Evolutionary conservation across 2,113 vertebrate genomes (phyloP), one percentile per base, ranked within the genome.

Genomic region (Ariopsis seemanni): DNA sequence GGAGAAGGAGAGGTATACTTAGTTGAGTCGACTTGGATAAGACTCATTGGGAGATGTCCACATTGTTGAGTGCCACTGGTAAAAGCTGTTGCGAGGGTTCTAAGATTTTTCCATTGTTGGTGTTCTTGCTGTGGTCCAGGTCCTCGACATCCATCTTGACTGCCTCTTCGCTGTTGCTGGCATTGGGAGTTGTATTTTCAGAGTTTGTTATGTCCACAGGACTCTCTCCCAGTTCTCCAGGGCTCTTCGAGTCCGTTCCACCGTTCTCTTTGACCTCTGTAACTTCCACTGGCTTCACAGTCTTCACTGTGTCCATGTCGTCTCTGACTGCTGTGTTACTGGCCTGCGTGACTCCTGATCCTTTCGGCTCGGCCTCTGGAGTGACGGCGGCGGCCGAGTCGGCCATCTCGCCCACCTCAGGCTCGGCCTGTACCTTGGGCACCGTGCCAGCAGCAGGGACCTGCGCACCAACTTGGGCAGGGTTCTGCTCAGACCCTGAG

Each of bases 1-100:
- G 48, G 81, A 85, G 91, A 94, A 94, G 86, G 90, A 94, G 95
- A 84, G 77, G 65, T 86, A 84, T 87, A 88, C 75, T 95, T 94
- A 94, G 95, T 95, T 93, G 94, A 93, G 83, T 88, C 80, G 62
- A 53, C 27, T 90, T 91, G 90, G 87, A 90, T 90, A 88, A 93
- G 92, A 93, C 92, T 97, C 97, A 99, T 96, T 98, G 97, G 95
- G 96, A 97, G 95, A 96, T 95, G 94, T 97, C 96, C 91, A 92
- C 92, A 88, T 91, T 95, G 92, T 92, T 94, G 91, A 94, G 92
- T 4, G 93, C 92, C 85, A 93, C 94, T 93, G 93, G 95, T 92
- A 94, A 93, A 91, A 92, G 90, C 92, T 93, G 92, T 93, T 93
- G 94, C 91, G 93, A 94, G 91, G 93, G 92, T 93, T 94, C 95